A percentile compares a stretch with the other conserved stretches of the same genome.
phyloP scores from a whole-genome alignment of 2,797 vertebrate genomes.

The Kryptolebias ocellatus region DNA sequence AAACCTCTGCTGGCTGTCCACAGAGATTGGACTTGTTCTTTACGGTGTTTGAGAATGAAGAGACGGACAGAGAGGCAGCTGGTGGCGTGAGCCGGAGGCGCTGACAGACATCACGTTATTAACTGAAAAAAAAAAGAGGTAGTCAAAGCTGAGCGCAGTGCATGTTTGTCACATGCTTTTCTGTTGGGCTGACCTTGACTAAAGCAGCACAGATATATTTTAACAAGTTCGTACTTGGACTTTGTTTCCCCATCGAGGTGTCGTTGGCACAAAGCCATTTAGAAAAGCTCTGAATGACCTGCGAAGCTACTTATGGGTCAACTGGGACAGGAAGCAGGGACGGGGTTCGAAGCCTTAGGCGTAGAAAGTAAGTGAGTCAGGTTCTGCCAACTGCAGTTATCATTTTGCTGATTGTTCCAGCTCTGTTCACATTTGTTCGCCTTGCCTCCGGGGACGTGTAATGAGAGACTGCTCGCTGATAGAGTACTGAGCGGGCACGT shows the following conservation, averaged over 20 bases:
- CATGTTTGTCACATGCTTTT: constrained; percentile 40
- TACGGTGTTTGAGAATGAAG: constrained; percentile 36
- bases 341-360: constrained; percentile 19
- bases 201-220: neutral
- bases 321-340: constrained; percentile 37
- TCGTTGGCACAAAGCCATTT: constrained; percentile 5
- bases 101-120: constrained; percentile 68
- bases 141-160: constrained; percentile 44
- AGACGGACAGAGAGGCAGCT: constrained; percentile 22
- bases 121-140: constrained; percentile 65
- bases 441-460: constrained; percentile 36
- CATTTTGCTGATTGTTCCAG: constrained; percentile 14
- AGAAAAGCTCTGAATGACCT: neutral
- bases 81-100: constrained; percentile 33
- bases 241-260: neutral
- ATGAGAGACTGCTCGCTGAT: constrained; percentile 34
- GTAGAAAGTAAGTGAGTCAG: constrained; percentile 11
- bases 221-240: constrained; percentile 4
- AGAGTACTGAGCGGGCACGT: constrained; percentile 37
- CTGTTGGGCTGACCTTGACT: constrained; percentile 1
- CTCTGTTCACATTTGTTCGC: constrained; percentile 25
- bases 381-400: constrained; percentile 22
- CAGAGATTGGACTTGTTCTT: neutral
- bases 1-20: constrained; percentile 1
- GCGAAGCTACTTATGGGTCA: constrained; percentile 7